Base-by-base conservation (phyloP, 2,113 vertebrate genomes). In the Dolichotis patagonum region DNA sequence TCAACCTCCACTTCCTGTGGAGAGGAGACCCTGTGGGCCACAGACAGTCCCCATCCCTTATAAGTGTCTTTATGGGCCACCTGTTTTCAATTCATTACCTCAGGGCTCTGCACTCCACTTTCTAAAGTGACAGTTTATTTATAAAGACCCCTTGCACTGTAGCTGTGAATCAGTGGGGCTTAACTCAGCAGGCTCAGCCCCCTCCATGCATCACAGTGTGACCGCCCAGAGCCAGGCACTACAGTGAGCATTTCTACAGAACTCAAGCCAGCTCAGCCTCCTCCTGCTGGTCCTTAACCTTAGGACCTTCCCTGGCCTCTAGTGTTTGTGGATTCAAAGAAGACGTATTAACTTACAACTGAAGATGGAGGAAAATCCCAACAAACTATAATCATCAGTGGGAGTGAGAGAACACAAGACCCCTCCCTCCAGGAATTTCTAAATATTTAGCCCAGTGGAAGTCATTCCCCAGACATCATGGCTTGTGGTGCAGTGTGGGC, bases 201-300 rank as follows among this genome's bases (percentile, higher is more conserved):
- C 32, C 52, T 43, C 41, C 43, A 7, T 0, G 41, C 2, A 0
- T 16, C 4, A 11, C 0, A 43, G 16, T 20, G 56, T 17, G 1
- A 8, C 82, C 4, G 2, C 52, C 77, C 62, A 38, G 75, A 24
- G 30, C 41, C 62, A 2, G 65, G 11, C 1, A 0, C 3, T 1
- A 0, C 0, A 4, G 24, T 11, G 71, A 63, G 52, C 1, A 0
- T 89, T 71, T 87, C 46, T 41, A 19, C 10, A 58, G 24, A 8
- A 17, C n/a, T 35, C 22, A 2, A 80, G 35, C 28, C 10, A 4
- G 7, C 35, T 62, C 3, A 9, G 0, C 41, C 38, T 73, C 32
- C 13, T 62, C 13, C 52, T 11, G 41, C 38, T 1, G 14, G 3
- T 41, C 3, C 0, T n/a, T 24, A 54, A 2, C 54, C 41, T 38